Evolutionary conservation across 2,888 invertebrate genomes (phyloP), one percentile per base, ranked within the genome.

Genomic region (Drosophila flavopinicola): DNA sequence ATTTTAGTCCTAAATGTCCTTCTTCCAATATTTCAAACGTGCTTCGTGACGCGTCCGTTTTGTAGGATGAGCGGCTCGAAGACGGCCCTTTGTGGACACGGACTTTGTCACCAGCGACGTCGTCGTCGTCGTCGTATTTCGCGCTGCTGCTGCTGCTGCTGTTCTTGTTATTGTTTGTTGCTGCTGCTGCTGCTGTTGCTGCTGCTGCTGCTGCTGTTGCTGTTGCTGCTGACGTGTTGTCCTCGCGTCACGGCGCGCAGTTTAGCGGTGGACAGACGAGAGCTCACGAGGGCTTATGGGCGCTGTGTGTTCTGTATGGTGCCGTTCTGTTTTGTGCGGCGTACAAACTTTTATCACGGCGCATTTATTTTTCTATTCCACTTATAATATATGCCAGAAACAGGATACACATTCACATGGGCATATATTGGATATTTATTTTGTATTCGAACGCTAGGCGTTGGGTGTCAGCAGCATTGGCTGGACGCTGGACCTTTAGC

Each of bases 311-410:
- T 20, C 20, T 20, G 20, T 20, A 3, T 4, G 4, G 20, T 20
- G 2, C 20, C 4, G 20, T 20, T 20, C 20, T 20, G 20, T 20
- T 20, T 42, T 52, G 54, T 38, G 49, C 73, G 60, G 82, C n/a
- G n/a, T 53, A 68, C 85, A 87, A 20, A 79, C 85, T 78, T 89
- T 85, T 89, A 87, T 78, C 85, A 78, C 80, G 78, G 79, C 83
- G 84, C 85, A 88, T 87, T 88, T 89, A 88, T 88, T 88, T 87
- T 89, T 89, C 84, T 87, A 86, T 88, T 88, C 75, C 82, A 85
- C 85, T 88, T 87, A 88, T 89, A 87, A 88, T 89, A 87, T 88
- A 88, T 89, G 90, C 89, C 88, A 88, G 79, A 85, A 87, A 87
- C 88, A 88, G 87, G 88, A 88, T 86, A 88, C 84, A 88, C 68